Base-by-base conservation (phyloP, 2,113 vertebrate genomes). In the Ptilonorhynchus violaceus region DNA sequence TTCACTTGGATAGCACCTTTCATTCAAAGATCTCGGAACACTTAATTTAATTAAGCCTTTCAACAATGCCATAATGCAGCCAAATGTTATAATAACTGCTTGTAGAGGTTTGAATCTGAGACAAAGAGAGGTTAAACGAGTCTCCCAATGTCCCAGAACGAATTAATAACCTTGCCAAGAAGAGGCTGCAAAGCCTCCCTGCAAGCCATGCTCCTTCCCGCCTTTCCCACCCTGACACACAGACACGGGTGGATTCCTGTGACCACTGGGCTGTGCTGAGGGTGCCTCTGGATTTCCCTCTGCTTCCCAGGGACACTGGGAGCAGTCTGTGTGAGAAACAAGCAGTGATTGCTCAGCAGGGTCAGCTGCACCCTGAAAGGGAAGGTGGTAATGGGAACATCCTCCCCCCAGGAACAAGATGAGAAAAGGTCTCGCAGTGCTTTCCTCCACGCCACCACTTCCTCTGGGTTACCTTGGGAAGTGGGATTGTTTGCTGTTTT, bases 1-100 rank as follows among this genome's bases (percentile, higher is more conserved):
- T 96, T 95, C 69, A 58, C 69, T 96, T 96, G 95, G 94, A 96
- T 96, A 97, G 90, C 90, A 97, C 93, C 96, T 96, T 96, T 96
- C 94, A 93, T 92, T 94, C 95, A 94, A 96, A 94, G 76, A 95
- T 95, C 92, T 96, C 91, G 1, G 88, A 94, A 89, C 93, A 87
- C 92, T 97, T 96, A 93, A 95, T 96, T 96, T 95, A 96, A 97
- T 96, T 96, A 96, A 94, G 91, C 91, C 95, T 97, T 97, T 96
- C 95, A 97, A 95, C 96, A 96, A 95, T 91, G 84, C 80, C 91
- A 73, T 91, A 58, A 96, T 24, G 73, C 95, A 96, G 92, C 92
- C 96, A 96, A 96, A 95, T 96, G 92, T 96, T 95, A 96, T 92
- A 96, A 96, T 95, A 96, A 96, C 95, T 85, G 73, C 94, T 94